Conservation (phyloP, 2,888 invertebrate genomes). For the Xanthorhoe designata region DNA sequence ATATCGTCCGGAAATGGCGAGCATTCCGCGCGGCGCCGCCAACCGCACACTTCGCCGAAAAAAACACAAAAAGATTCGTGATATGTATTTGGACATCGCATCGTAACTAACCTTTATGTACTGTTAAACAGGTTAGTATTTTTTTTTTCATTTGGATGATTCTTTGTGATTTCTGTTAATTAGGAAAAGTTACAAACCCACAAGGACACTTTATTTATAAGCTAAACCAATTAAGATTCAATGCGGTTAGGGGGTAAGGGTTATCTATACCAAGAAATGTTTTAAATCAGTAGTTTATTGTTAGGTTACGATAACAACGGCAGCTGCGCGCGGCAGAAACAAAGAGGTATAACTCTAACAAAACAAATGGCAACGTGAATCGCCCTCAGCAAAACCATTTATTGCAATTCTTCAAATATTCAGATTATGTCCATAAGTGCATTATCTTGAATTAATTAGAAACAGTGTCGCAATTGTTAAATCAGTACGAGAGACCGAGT, state of each 20-base stretch:
- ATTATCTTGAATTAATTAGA: constrained; percentile 72
- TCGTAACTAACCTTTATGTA: constrained; percentile 22
- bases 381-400: constrained; percentile 55
- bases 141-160: not conserved
- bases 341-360: constrained; percentile 75
- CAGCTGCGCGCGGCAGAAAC: constrained; percentile 78
- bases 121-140: not conserved
- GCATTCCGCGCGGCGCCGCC: constrained; percentile 78
- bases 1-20: constrained; percentile 83
- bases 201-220: no score
- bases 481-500: constrained; percentile 34
- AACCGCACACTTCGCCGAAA: constrained; percentile 70
- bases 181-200: constrained; percentile 21
- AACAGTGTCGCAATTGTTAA: constrained; percentile 61
- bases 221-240: constrained; percentile 51
- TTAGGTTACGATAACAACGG: constrained; percentile 72
- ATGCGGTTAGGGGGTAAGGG: constrained; percentile 54
- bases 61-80: constrained; percentile 58
- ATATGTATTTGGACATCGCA: constrained; percentile 41
- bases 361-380: constrained; percentile 68
- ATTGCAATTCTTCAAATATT: constrained; percentile 58
- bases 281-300: constrained; percentile 75
- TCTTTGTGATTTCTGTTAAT: constrained; percentile 29
- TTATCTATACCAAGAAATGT: constrained; percentile 72
- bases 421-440: constrained; percentile 64